Conservation (phyloP, 2,113 vertebrate genomes). For the Cyphomyrus discorhynchus region DNA sequence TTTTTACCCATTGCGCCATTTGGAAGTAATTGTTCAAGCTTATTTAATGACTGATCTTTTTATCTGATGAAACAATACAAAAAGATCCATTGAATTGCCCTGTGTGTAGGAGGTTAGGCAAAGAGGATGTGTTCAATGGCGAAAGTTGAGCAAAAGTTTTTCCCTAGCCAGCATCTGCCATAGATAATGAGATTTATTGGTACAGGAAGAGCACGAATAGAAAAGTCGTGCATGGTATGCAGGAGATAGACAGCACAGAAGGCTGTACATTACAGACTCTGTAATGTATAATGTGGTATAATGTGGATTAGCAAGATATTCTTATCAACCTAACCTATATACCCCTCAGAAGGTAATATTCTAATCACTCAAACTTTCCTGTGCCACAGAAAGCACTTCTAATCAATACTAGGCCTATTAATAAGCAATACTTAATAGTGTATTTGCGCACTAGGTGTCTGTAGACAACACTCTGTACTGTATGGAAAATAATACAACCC, state of each 20-base stretch:
- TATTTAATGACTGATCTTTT: background rate
- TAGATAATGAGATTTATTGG: background rate
- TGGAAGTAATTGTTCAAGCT: background rate
- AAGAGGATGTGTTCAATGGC: background rate
- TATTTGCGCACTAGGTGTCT: background rate
- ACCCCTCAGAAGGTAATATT: background rate
- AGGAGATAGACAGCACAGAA: background rate
- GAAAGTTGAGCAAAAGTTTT: background rate
- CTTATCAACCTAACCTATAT: background rate
- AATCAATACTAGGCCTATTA: background rate
- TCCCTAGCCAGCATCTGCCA: background rate
- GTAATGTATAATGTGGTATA: background rate
- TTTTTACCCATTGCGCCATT: background rate
- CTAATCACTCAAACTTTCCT: background rate
- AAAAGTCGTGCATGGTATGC: background rate
- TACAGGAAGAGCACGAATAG: background rate
- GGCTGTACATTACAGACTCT: background rate
- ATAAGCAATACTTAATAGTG: background rate
- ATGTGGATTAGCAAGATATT: background rate
- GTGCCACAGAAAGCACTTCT: background rate
- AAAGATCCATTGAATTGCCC: background rate
- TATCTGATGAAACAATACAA: background rate
- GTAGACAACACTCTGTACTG: background rate
- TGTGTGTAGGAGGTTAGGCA: background rate
- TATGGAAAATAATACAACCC: background rate